Evolutionary conservation across 2,113 vertebrate species (phyloP).

Genomic region (Melozone crissalis): DNA sequence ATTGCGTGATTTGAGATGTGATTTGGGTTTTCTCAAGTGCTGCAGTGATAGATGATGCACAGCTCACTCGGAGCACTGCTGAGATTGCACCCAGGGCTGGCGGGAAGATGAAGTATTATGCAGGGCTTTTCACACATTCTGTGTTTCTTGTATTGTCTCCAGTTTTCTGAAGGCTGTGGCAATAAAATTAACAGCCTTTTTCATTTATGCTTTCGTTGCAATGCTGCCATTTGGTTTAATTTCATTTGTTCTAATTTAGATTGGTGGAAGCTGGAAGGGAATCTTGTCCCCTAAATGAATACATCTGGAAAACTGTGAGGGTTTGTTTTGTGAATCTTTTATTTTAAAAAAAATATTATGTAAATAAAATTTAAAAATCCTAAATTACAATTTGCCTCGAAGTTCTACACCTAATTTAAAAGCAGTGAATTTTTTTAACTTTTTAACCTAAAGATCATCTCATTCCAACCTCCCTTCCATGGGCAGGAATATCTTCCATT

Average conservation of each 20-base stretch:
- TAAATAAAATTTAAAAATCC: neutral
- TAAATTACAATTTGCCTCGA: neutral
- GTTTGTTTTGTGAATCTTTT: neutral
- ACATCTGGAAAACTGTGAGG: neutral
- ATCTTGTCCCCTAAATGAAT: neutral
- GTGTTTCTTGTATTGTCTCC: neutral
- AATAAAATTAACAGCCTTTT: conserved; percentile 1
- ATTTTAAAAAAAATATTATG: neutral
- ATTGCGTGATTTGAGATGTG: conserved; percentile 41
- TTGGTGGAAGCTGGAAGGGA: neutral
- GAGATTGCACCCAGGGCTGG: neutral
- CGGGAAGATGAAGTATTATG: conserved; percentile 31
- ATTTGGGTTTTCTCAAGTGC: conserved; percentile 50
- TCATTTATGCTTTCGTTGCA: neutral
- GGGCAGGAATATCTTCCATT: neutral
- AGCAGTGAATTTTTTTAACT: neutral
- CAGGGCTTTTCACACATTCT: conserved; percentile 44
- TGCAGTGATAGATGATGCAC: conserved; percentile 17
- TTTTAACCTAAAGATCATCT: neutral
- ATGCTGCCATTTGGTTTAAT: neutral
- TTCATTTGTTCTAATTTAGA: neutral
- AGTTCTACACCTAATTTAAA: neutral
- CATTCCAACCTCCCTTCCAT: neutral
- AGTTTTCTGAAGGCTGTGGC: conserved; percentile 9
- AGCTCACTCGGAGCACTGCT: neutral